These are phyloP conservation scores for Apantesis nais DNA, from an alignment of 2,888 invertebrate genomes.

Conservation along the genomic window DNA sequence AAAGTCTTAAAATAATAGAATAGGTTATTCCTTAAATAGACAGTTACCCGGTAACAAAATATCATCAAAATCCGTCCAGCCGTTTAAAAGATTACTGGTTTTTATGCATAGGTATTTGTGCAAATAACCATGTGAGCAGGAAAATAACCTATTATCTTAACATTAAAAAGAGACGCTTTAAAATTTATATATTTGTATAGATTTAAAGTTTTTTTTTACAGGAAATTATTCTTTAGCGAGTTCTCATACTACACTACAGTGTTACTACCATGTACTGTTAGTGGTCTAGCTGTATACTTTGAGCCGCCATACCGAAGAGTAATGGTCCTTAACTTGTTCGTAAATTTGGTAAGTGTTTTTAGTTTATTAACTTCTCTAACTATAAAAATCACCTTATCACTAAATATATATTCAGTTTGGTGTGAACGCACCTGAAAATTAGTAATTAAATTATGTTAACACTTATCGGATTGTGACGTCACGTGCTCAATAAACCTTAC, in stretches of 20 bases:
- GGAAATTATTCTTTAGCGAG: slow-evolving; percentile 75
- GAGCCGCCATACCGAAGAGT: slow-evolving; percentile 81
- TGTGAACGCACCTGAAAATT: background rate
- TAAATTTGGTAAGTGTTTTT: slow-evolving; percentile 74
- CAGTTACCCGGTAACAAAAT: too few relatives aligned
- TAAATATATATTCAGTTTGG: background rate
- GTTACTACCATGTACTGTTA: slow-evolving; percentile 76
- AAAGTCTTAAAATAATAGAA: too few relatives aligned
- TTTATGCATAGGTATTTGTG: too few relatives aligned
- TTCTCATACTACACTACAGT: slow-evolving; percentile 82
- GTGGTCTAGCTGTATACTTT: slow-evolving; percentile 78
- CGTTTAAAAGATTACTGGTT: too few relatives aligned
- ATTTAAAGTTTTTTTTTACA: slow-evolving; percentile 48
- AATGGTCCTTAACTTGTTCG: slow-evolving; percentile 78
- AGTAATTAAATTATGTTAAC: background rate
- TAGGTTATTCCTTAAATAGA: too few relatives aligned
- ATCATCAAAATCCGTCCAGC: too few relatives aligned
- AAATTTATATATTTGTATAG: too few relatives aligned
- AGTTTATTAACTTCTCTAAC: background rate
- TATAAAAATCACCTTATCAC: background rate
- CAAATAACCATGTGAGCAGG: too few relatives aligned
- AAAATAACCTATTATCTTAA: too few relatives aligned
- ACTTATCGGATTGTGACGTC: background rate
- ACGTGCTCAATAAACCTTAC: background rate
- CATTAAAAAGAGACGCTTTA: too few relatives aligned